Evolutionary conservation across 2,113 vertebrate species (phyloP).

Genomic region (Euleptes europaea): DNA sequence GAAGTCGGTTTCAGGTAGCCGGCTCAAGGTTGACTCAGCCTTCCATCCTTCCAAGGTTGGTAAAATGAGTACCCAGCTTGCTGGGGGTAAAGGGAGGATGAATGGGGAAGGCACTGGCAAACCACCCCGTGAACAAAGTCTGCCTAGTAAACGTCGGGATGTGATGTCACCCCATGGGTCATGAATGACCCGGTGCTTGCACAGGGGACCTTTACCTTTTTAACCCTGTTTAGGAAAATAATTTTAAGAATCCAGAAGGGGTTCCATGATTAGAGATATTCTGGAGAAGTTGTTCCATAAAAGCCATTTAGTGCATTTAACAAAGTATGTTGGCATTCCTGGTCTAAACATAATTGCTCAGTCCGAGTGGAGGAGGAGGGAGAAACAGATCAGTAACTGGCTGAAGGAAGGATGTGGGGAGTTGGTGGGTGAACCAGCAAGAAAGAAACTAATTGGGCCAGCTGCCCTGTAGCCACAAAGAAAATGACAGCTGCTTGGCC

Average conservation of each 20-base stretch:
- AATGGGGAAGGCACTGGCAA: too few relatives aligned
- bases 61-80: too few relatives aligned
- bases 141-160: too few relatives aligned
- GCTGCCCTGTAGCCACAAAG: conserved; percentile 31
- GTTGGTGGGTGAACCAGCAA: neutral
- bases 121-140: too few relatives aligned
- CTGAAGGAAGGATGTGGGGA: neutral
- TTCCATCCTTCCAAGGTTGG: too few relatives aligned
- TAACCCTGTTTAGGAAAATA: conserved; percentile 26
- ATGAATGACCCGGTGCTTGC: too few relatives aligned
- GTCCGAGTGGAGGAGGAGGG: neutral
- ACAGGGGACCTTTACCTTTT: too few relatives aligned
- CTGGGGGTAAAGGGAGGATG: too few relatives aligned
- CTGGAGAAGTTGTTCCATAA: neutral
- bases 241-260: conserved; percentile 11
- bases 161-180: too few relatives aligned
- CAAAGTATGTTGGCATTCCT: neutral
- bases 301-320: neutral
- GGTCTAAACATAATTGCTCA: neutral
- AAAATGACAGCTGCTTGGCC: conserved; percentile 55
- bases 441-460: neutral
- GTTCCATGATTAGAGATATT: neutral
- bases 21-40: too few relatives aligned
- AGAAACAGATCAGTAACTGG: neutral
- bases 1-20: too few relatives aligned